Evolutionary conservation across 2,113 vertebrate genomes (phyloP).

Genomic region (Tamias sibiricus): DNA sequence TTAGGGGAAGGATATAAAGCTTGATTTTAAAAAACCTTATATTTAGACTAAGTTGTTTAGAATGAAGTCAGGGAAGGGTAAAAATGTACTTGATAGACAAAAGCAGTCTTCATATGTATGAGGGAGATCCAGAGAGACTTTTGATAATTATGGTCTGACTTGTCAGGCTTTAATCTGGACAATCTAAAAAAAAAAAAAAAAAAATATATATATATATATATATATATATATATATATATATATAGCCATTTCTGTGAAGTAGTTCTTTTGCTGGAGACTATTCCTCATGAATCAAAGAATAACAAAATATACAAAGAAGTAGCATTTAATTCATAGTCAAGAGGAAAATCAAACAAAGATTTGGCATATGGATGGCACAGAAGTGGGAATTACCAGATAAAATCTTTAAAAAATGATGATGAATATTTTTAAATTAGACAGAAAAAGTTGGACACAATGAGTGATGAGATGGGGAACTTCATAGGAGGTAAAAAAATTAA

Average conservation of each 20-base stretch:
- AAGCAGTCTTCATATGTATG: too few species aligned
- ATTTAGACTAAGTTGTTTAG: neutral
- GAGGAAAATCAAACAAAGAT: neutral
- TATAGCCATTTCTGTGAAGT: neutral
- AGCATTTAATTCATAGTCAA: neutral
- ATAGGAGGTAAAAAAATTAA: neutral
- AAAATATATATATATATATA: too few species aligned
- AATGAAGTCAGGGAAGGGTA: rapidly evolving
- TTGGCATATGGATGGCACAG: neutral
- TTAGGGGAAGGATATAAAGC: neutral
- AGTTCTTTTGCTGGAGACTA: neutral
- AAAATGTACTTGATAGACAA: neutral
- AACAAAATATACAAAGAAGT: neutral
- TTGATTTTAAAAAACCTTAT: neutral
- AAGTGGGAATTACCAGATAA: neutral
- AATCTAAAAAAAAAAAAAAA: neutral
- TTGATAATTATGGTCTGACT: neutral
- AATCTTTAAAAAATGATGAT: neutral
- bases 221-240: too few species aligned
- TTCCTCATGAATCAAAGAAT: neutral
- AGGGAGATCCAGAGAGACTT: neutral
- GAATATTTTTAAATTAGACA: neutral
- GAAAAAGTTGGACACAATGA: neutral
- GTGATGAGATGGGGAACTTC: neutral
- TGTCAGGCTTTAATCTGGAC: neutral